Evolutionary conservation across 2,113 vertebrate genomes (phyloP), one percentile per base, ranked within the genome.

Genomic region (Hipposideros armiger): DNA sequence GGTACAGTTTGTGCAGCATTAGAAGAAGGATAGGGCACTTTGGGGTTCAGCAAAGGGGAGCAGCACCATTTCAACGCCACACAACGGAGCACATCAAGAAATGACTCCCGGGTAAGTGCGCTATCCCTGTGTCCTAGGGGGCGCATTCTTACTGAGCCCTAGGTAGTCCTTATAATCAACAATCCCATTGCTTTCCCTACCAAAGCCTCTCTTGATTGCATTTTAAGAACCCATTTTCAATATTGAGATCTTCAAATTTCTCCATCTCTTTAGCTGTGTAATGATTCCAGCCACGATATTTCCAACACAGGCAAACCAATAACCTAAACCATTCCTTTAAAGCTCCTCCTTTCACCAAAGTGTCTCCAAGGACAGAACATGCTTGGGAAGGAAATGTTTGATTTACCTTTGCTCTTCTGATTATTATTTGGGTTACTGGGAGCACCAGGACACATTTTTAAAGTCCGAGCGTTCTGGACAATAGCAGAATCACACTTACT

Each of bases 121-220:
- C 4, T 50, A 28, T n/a, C 2, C 52, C 54, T 74, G 15, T 3
- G 24, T 58, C 32, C 40, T 66, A 4, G 45, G 47, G 45, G 36
- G 3, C 14, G 0, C 36, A 77, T 62, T 45, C 11, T 73, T 58
- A 83, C 8, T 3, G 2, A 78, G 16, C 1, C 54, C 3, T 22
- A 17, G 15, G 19, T 36, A 40, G 47, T 17, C 4, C 7, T 58
- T 20, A 69, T 26, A 32, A 72, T 62, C 10, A 56, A 16, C 52
- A 54, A 87, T 24, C 0, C 54, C 54, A 82, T 74, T 72, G 36
- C 7, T 64, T 87, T 67, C 40, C 56, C 16, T 72, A 87, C 3
- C 45, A 91, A 78, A 91, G 42, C 16, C 28, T 73, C 77, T 80
- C 40, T 36, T 82, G 40, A 72, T 78, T 93, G 92, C 40, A 45